Conservation (phyloP, 2,888 invertebrate species). For the Calliphora vomitoria region DNA sequence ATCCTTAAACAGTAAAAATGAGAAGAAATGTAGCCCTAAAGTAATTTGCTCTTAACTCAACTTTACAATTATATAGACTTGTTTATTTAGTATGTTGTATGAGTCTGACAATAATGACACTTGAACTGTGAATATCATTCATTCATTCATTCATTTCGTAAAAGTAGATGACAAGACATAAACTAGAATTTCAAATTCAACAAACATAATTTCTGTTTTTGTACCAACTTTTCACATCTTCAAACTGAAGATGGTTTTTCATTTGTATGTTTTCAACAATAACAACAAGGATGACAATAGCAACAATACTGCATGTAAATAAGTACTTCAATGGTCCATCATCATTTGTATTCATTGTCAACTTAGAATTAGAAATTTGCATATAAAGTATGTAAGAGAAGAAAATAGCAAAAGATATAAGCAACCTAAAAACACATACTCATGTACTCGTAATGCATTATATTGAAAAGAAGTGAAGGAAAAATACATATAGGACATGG, state of each 20-base stretch:
- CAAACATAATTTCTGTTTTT: slow-evolving; percentile 44
- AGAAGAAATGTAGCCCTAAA: background rate
- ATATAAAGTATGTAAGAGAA: slow-evolving; percentile 30
- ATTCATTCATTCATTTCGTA: slow-evolving; percentile 32
- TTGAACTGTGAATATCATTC: slow-evolving; percentile 62
- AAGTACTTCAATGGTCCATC: slow-evolving; percentile 52
- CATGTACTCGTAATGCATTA: background rate
- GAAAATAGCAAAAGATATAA: background rate
- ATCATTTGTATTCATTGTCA: slow-evolving; percentile 63
- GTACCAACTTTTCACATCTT: background rate
- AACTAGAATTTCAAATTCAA: slow-evolving; percentile 53
- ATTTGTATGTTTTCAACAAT: background rate
- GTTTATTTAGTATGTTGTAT: slow-evolving; percentile 46
- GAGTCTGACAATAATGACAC: slow-evolving; percentile 64
- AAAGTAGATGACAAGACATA: slow-evolving; percentile 37
- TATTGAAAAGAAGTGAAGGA: background rate
- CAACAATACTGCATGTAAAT: slow-evolving; percentile 41
- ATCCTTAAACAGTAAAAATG: background rate
- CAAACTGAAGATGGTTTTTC: slow-evolving; percentile 18
- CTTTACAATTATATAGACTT: slow-evolving; percentile 30
- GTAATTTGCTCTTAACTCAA: slow-evolving; percentile 12
- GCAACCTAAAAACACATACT: slow-evolving; percentile 4
- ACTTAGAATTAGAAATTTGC: slow-evolving; percentile 45
- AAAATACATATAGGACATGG: background rate
- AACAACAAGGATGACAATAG: background rate